Conservation (phyloP, 2,113 vertebrate species). For the human (Homo sapiens) region GRCh38 chr14:34463501-34464000, state of each 20-base stretch:
- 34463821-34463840: background rate
- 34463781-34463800: background rate
- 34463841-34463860: background rate
- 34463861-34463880: background rate
- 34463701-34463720: background rate
- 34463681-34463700: too few relatives aligned
- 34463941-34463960: background rate
- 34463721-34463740: background rate
- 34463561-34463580: too few relatives aligned
- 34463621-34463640: too few relatives aligned
- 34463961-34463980: background rate
- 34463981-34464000: too few relatives aligned
- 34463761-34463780: background rate
- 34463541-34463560: too few relatives aligned
- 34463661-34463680: too few relatives aligned
- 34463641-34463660: too few relatives aligned
- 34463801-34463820: background rate
- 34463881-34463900: background rate
- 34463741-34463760: background rate
- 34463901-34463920: constrained; percentile 27
- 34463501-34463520: too few relatives aligned
- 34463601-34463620: too few relatives aligned
- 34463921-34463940: background rate
- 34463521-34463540: too few relatives aligned
- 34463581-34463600: too few relatives aligned